Percentiles rank a stretch among this genome's conserved stretches.
phyloP scores from a whole-genome alignment of 2,888 invertebrate genomes.

The Proisotoma minuta region DNA sequence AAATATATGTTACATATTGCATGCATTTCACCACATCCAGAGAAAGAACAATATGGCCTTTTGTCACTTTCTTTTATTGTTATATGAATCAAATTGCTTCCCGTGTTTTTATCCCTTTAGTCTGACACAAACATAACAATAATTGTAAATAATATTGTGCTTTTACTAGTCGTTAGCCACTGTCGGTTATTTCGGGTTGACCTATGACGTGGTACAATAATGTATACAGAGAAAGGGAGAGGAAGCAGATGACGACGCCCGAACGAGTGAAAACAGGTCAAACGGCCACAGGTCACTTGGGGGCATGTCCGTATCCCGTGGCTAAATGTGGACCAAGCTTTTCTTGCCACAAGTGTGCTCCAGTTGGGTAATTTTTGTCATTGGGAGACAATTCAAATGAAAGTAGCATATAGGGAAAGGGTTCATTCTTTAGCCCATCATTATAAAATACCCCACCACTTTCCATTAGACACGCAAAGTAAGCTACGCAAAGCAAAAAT shows the following conservation, averaged over 20 bases:
- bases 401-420: conserved; percentile 2
- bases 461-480: conserved; percentile 15
- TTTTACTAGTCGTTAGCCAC: too few species aligned
- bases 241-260: conserved; percentile 36
- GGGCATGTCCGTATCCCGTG: conserved; percentile 24
- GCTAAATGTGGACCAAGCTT: neutral
- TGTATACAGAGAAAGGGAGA: neutral
- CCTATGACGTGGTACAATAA: too few species aligned
- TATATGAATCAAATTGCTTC: too few species aligned
- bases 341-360: neutral
- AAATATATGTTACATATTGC: conserved; percentile 20
- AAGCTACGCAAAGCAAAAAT: conserved; percentile 18
- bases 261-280: conserved; percentile 19
- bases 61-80: too few species aligned
- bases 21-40: conserved; percentile 2
- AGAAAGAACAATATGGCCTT: too few species aligned
- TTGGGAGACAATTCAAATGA: conserved; percentile 1
- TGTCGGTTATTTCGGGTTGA: too few species aligned
- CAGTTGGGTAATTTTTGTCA: conserved; percentile 4
- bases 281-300: conserved; percentile 29
- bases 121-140: too few species aligned
- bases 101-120: too few species aligned
- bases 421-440: neutral
- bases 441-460: neutral
- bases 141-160: too few species aligned